Base-by-base conservation (phyloP, 1,140 invertebrate genomes). In the Drosophila ficusphila region DNA sequence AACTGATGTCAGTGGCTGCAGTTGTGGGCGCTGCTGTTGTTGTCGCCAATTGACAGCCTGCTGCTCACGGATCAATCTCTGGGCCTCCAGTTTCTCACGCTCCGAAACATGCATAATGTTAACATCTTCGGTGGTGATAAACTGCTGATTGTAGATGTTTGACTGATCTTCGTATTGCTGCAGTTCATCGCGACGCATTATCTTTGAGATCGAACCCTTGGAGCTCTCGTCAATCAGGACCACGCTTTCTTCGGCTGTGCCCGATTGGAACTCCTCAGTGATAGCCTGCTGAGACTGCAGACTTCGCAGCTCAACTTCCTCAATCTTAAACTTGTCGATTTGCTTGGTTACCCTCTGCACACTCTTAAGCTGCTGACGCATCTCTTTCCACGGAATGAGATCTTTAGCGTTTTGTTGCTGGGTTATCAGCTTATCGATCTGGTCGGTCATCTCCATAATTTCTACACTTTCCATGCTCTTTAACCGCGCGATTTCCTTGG, bases 381-480 rank as follows among this genome's bases (percentile, higher is more conserved):
- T 91, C 51, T 90, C 89, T 52, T 90, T 90, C 90, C 90, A 91
- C 4, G 90, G 90, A 21, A 91, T 90, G 2, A 76, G 54, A 42
- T 89, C 86, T 23, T 82, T 88, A 12, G 53, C 56, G 29, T 90
- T 91, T 19, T 81, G 85, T 41, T 90, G 79, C 36, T 83, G 79
- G 0, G 74, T 82, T 2, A 91, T 82, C 0, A 91, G 73, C 21
- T 90, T 83, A 33, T 91, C 90, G 25, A 91, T 91, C 47, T 91
- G 90, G 44, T 90, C 79, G 0, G 90, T 91, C 76, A 91, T 86
- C 29, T 90, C 85, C 65, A 90, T 79, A 4, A 92, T 91, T 29
- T 92, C 76, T n/a, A 88, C 76, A 29, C 91, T 90, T 68, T 93
- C 92, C 64, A 91, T 76, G 46, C 91, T 85, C 83, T 92, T 89